Percentiles rank a stretch among this genome's conserved stretches.
These are phyloP conservation scores for Ailurus styani DNA, from an alignment of 2,113 vertebrate species.

Conservation along the genomic window DNA sequence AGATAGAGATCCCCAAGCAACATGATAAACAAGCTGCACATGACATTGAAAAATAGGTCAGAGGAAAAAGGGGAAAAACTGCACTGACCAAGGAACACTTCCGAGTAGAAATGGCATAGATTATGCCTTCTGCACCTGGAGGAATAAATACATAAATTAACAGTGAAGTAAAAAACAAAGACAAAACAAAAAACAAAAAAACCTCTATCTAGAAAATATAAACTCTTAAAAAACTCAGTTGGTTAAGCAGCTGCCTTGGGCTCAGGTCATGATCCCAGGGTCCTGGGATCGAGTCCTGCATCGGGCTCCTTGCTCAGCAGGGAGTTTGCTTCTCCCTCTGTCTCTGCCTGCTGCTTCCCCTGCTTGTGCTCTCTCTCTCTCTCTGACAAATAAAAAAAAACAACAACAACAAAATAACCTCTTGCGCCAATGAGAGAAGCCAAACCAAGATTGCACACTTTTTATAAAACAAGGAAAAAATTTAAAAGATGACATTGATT, in stretches of 20 bases:
- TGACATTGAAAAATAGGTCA: not conserved
- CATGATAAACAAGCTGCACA: not conserved
- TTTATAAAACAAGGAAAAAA: not conserved
- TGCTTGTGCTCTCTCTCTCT: too few species aligned
- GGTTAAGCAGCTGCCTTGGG: too few species aligned
- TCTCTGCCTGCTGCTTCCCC: too few species aligned
- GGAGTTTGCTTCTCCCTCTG: too few species aligned
- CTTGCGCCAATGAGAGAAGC: not conserved
- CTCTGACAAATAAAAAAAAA: too few species aligned
- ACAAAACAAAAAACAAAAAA: not conserved
- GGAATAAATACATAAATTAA: not conserved
- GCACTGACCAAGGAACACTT: not conserved
- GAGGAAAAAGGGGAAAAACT: not conserved
- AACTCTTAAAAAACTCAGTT: not conserved
- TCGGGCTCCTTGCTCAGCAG: too few species aligned
- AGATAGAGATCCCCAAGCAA: not conserved
- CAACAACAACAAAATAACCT: too few species aligned
- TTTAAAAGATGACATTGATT: not conserved
- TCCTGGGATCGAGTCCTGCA: too few species aligned
- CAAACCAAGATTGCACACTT: not conserved
- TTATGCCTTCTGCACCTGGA: not conserved
- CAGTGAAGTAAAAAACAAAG: not conserved
- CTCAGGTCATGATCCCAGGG: too few species aligned
- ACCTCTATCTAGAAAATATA: not conserved
- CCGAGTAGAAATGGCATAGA: not conserved